phyloP scores from a whole-genome alignment of 2,888 invertebrate species.

The Pristionchus maxplancki region DNA sequence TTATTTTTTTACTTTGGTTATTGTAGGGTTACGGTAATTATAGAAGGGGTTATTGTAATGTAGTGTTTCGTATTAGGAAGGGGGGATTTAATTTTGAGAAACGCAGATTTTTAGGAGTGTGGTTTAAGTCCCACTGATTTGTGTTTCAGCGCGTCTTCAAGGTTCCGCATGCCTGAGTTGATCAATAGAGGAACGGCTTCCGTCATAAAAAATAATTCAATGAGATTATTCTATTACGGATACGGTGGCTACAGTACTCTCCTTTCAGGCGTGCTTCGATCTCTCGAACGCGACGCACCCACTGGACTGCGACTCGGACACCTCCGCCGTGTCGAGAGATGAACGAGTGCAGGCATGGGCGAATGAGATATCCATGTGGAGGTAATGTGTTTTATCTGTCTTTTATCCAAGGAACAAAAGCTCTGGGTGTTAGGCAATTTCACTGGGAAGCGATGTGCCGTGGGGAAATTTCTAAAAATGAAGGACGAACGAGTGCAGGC shows the following conservation, averaged over 20 bases:
- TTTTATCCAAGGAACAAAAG: no score
- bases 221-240: no score
- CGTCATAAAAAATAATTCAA: neutral
- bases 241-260: neutral
- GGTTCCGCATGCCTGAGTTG: neutral
- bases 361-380: conserved; percentile 53
- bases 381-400: conserved; percentile 40
- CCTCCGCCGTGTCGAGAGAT: conserved; percentile 4
- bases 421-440: no score
- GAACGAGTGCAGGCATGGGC: conserved; percentile 53
- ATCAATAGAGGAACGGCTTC: neutral
- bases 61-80: no score
- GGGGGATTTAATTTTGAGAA: no score
- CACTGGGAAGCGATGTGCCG: no score
- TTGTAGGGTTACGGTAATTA: neutral
- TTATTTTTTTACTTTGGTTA: neutral
- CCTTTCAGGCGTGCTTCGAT: conserved; percentile 33
- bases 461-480: no score
- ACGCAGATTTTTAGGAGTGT: no score
- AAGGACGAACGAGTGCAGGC: conserved; percentile 48
- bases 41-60: no score
- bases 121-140: neutral
- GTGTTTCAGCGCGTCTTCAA: neutral
- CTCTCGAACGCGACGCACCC: conserved; percentile 43
- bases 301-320: conserved; percentile 50